Evolutionary conservation across 2,797 vertebrate species (phyloP).

Genomic region (Acridotheres tristis): DNA sequence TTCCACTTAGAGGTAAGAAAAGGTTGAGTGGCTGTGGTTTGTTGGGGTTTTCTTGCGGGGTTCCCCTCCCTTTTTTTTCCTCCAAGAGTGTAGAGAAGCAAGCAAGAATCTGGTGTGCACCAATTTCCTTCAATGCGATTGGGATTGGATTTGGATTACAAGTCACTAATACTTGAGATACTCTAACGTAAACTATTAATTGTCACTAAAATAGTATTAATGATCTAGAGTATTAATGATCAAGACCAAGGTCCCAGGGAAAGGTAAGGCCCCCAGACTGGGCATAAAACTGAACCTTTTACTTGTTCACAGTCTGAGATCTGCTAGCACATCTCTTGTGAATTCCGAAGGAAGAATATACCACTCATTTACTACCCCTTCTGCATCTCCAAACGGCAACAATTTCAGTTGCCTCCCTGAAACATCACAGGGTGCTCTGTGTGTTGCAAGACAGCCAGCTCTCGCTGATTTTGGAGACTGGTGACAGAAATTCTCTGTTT

Average conservation of each 20-base stretch:
- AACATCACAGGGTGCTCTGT: neutral
- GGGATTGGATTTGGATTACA: neutral
- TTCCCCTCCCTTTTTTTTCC: no score
- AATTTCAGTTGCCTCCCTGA: neutral
- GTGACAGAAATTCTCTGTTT: neutral
- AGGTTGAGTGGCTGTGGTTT: neutral
- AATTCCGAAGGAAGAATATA: neutral
- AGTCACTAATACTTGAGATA: neutral
- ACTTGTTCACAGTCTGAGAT: neutral
- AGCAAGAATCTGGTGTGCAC: neutral
- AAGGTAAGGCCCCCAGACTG: neutral
- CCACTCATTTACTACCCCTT: neutral
- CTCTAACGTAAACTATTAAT: neutral
- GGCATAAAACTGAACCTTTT: neutral
- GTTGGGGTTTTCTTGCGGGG: neutral
- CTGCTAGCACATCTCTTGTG: neutral
- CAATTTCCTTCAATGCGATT: neutral
- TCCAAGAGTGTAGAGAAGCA: neutral
- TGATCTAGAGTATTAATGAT: neutral
- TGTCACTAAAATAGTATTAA: neutral
- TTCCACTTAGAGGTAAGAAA: conserved; percentile 78
- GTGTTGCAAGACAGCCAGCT: neutral
- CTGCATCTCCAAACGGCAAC: neutral
- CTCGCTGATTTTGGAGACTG: neutral
- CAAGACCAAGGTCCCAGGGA: neutral